phyloP scores from a whole-genome alignment of 2,113 vertebrate species.

The Anolis sagrei region DNA sequence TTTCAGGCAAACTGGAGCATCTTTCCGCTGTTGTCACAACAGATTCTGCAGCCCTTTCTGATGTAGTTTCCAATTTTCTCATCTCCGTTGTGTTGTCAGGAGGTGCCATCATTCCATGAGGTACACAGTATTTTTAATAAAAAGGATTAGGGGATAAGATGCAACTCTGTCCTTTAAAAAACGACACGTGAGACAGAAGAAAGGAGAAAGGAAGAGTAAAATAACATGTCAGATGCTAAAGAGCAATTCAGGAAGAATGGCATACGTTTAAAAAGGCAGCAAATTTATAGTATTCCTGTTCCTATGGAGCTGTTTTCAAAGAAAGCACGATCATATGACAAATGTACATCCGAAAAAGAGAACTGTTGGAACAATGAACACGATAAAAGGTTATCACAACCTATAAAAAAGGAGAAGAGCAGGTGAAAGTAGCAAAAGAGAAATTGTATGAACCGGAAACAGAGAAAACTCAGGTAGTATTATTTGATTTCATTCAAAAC shows the following conservation, averaged over 20 bases:
- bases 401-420: neutral
- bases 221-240: conserved; percentile 71
- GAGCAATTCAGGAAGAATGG: conserved; percentile 38
- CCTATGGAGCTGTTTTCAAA: conserved; percentile 14
- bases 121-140: conserved; percentile 65
- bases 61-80: conserved; percentile 78
- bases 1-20: conserved; percentile 70
- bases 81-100: conserved; percentile 79
- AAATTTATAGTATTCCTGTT: conserved; percentile 4
- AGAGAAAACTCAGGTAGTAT: neutral
- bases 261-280: neutral
- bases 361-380: neutral
- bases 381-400: conserved; percentile 36
- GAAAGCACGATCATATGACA: conserved; percentile 33
- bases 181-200: conserved; percentile 25
- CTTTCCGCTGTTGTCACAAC: conserved; percentile 81
- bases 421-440: neutral
- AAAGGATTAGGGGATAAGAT: conserved; percentile 82
- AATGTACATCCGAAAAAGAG: conserved; percentile 34
- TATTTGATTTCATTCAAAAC: neutral
- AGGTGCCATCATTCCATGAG: conserved; percentile 76
- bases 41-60: conserved; percentile 73
- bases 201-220: neutral
- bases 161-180: conserved; percentile 70
- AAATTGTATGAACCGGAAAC: rapidly evolving